Evolutionary conservation across 2,888 invertebrate genomes (phyloP).

Genomic region (Cataglyphis rosenhaueri): DNA sequence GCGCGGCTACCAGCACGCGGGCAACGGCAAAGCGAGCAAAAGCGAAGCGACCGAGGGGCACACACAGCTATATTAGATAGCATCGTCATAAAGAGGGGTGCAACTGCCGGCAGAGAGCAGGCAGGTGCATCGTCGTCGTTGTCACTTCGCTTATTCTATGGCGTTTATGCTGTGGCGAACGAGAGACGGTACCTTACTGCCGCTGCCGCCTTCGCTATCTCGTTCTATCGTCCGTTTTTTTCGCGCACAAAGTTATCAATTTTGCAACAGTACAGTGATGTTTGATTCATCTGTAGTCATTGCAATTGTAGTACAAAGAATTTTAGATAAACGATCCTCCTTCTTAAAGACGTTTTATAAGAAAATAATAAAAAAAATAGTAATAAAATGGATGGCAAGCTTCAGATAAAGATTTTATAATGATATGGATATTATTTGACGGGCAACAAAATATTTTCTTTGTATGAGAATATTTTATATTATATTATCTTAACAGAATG

Average conservation of each 20-base stretch:
- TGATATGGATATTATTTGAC: not conserved
- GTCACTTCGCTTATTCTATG: conserved; percentile 71
- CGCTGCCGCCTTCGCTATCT: conserved; percentile 17
- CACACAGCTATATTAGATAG: conserved; percentile 79
- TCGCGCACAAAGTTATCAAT: not conserved
- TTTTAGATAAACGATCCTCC: not conserved
- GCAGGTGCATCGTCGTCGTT: conserved; percentile 74
- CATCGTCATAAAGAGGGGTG: conserved; percentile 83
- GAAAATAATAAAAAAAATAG: not conserved
- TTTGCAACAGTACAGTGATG: not conserved
- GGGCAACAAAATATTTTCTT: not conserved
- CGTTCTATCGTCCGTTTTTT: not conserved
- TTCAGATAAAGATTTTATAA: not conserved
- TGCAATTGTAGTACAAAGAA: not conserved
- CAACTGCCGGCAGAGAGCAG: conserved; percentile 76
- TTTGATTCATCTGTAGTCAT: too few relatives aligned
- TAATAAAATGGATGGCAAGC: not conserved
- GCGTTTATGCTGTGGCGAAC: conserved; percentile 47
- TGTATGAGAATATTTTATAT: not conserved
- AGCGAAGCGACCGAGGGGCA: conserved; percentile 75
- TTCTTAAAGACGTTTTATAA: not conserved
- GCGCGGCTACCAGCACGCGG: conserved; percentile 71
- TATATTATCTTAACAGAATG: not conserved
- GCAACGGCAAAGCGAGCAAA: conserved; percentile 72
- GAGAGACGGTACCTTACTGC: conserved; percentile 54